Percentiles rank a stretch among this genome's conserved stretches.
Conservation (phyloP, 2,797 vertebrate species). For the Acipenser ruthenus region DNA sequence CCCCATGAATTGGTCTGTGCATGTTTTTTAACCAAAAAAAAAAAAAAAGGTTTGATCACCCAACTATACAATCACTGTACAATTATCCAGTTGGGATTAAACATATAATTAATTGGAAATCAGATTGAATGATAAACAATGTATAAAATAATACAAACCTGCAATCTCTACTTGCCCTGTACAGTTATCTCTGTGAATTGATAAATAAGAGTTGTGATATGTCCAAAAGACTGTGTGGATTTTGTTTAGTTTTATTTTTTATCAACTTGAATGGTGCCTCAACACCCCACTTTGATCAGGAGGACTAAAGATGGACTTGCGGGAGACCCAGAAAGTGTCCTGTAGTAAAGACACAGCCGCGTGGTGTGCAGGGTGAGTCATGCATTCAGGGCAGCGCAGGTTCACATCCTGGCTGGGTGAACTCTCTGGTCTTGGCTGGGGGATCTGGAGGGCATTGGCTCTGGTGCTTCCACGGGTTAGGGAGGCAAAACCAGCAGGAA, state of each 20-base stretch:
- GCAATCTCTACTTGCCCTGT: slow-evolving; percentile 41
- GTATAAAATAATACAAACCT: slow-evolving; percentile 38
- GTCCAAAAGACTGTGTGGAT: slow-evolving; percentile 29
- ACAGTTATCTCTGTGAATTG: slow-evolving; percentile 51
- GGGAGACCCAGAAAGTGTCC: not conserved
- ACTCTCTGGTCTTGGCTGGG: too few relatives aligned
- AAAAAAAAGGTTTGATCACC: slow-evolving; percentile 32
- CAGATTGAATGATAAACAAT: slow-evolving; percentile 43
- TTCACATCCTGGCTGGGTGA: too few relatives aligned
- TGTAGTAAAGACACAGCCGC: not conserved
- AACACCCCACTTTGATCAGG: too few relatives aligned
- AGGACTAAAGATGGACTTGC: not conserved
- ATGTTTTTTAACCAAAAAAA: slow-evolving; percentile 35
- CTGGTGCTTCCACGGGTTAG: too few relatives aligned
- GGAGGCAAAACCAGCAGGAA: too few relatives aligned
- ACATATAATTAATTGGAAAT: slow-evolving; percentile 38
- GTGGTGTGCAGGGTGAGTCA: not conserved
- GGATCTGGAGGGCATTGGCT: too few relatives aligned
- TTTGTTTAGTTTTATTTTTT: slow-evolving; percentile 20
- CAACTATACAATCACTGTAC: slow-evolving; percentile 47
- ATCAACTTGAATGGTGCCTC: too few relatives aligned
- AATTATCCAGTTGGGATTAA: slow-evolving; percentile 32
- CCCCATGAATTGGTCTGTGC: slow-evolving; percentile 24
- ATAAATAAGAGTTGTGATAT: slow-evolving; percentile 57
- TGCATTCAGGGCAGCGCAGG: not conserved